Evolutionary conservation across 92 coral and sea anemone genomes (phyloP).

Genomic region (Zoanthus sansibaricus): DNA sequence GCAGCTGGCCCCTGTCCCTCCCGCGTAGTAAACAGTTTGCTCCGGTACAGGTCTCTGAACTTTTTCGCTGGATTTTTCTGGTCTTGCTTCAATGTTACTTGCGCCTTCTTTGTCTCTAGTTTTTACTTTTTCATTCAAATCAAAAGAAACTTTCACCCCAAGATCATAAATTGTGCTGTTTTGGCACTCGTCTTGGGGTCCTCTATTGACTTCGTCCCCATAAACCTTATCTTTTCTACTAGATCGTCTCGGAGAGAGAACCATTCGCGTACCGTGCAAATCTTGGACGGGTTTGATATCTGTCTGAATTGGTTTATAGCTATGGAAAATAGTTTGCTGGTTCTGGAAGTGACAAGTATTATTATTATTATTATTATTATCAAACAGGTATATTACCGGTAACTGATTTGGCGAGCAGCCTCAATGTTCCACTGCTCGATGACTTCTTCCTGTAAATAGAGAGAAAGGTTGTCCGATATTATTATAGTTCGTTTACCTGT

Average conservation of each 20-base stretch:
- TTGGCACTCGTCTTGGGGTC: background rate
- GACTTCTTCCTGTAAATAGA: constrained; percentile 61
- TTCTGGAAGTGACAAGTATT: background rate
- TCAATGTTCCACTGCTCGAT: constrained; percentile 79
- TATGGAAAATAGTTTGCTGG: background rate
- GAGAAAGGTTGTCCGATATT: constrained; percentile 10
- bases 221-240: background rate
- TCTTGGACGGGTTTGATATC: constrained; percentile 32
- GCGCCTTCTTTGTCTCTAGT: constrained; percentile 4
- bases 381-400: constrained; percentile 63
- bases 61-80: background rate
- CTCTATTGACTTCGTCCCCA: background rate
- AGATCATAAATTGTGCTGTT: constrained; percentile 9
- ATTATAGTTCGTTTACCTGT: constrained; percentile 65
- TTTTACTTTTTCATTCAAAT: background rate
- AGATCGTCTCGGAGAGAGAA: constrained; percentile 9
- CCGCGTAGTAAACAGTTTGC: constrained; percentile 3
- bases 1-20: background rate
- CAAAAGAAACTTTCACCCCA: constrained; percentile 19
- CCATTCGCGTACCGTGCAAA: constrained; percentile 35
- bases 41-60: background rate
- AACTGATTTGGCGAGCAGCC: constrained; percentile 91
- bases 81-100: background rate
- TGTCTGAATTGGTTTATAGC: background rate
- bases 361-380: background rate